A percentile compares a stretch with the other conserved stretches of the same genome.
Evolutionary conservation across 2,888 invertebrate genomes (phyloP).

Genomic region (Drosophila quinaria): DNA sequence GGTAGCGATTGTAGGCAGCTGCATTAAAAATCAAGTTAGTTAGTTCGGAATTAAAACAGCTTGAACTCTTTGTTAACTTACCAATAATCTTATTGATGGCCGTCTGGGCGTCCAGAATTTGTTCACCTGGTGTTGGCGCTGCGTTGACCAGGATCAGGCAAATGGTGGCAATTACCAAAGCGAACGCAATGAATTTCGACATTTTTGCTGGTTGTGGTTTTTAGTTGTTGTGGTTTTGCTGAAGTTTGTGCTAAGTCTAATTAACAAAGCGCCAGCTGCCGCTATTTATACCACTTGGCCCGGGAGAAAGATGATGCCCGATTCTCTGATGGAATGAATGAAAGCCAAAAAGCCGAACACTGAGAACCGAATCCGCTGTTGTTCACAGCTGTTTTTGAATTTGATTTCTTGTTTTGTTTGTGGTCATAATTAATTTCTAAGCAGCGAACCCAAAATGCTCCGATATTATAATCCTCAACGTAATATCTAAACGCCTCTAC

Average conservation of each 20-base stretch:
- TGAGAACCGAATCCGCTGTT: constrained; percentile 14
- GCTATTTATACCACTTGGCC: constrained; percentile 67
- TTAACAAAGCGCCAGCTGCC: constrained; percentile 42
- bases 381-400: constrained; percentile 50
- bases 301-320: constrained; percentile 19
- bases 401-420: constrained; percentile 56
- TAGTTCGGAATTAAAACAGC: too few relatives aligned
- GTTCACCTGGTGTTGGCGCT: constrained; percentile 53
- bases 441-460: constrained; percentile 26
- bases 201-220: constrained; percentile 42
- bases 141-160: constrained; percentile 57
- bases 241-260: constrained; percentile 55
- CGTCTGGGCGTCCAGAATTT: constrained; percentile 66
- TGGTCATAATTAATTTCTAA: constrained; percentile 38
- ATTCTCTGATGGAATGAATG: constrained; percentile 37
- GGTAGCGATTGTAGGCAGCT: constrained; percentile 70
- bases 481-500: constrained; percentile 3
- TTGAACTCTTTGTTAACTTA: constrained; percentile 26
- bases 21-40: background rate
- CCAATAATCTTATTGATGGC: constrained; percentile 72
- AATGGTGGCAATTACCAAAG: constrained; percentile 49
- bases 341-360: constrained; percentile 31
- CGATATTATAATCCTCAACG: constrained; percentile 38
- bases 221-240: constrained; percentile 21
- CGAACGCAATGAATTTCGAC: constrained; percentile 59